These are phyloP conservation scores for Loripinus fragilis DNA, from an alignment of 2,888 invertebrate genomes.

Conservation along the genomic window DNA sequence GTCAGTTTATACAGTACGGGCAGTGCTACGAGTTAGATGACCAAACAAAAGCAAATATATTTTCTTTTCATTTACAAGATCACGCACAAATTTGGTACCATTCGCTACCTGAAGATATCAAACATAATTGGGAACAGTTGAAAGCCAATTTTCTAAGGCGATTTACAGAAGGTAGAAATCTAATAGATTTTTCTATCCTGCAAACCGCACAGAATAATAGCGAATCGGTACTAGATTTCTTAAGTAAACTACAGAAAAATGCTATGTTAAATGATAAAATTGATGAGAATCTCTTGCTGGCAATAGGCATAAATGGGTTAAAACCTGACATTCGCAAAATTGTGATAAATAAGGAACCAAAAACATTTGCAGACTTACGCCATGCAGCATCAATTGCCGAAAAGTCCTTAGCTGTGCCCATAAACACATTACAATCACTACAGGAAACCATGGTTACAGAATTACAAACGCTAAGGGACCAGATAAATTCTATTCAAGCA, in stretches of 20 bases:
- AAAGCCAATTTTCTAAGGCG: not conserved
- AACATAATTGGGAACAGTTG: not conserved
- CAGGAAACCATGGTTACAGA: slow-evolving; percentile 5
- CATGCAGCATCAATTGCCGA: slow-evolving; percentile 19
- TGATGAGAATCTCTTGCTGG: slow-evolving; percentile 1
- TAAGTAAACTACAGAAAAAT: slow-evolving; percentile 10
- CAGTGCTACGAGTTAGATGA: not conserved
- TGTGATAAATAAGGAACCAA: slow-evolving; percentile 27
- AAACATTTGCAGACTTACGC: slow-evolving; percentile 18
- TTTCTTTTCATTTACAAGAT: not conserved
- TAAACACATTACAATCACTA: not conserved
- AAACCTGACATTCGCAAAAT: not conserved
- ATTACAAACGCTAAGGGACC: not conserved
- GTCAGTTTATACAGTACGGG: not conserved
- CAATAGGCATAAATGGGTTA: slow-evolving; percentile 25
- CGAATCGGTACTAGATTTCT: slow-evolving; percentile 11
- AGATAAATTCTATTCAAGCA: not conserved
- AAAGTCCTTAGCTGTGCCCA: slow-evolving; percentile 8
- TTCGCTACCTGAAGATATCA: not conserved
- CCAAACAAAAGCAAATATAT: not conserved
- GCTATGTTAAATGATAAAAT: slow-evolving; percentile 1
- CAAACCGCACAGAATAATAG: not conserved
- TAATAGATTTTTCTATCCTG: slow-evolving; percentile 19
- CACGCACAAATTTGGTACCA: slow-evolving; percentile 23
- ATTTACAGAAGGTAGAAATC: not conserved